Evolutionary conservation across 2,797 vertebrate genomes (phyloP), one percentile per base, ranked within the genome.

Genomic region (Tenualosa ilisha): DNA sequence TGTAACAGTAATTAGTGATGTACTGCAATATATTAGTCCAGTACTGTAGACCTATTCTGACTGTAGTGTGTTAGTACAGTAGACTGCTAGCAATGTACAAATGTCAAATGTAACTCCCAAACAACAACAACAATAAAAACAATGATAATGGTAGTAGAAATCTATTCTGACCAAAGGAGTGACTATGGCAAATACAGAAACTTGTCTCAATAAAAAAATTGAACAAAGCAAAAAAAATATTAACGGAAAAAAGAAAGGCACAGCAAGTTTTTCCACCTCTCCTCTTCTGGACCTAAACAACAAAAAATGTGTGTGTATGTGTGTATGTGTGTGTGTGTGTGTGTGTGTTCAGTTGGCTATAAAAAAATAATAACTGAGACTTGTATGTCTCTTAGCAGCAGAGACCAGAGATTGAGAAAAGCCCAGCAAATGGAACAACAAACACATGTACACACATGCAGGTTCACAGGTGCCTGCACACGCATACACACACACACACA

Each of bases 301-400:
- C 68, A 40, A 75, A 40, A 7, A 75, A 37, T 40, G 26, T 65
- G 61, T 68, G 56, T 61, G 37, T 83, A 46, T 63, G 26, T 0
- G 65, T 72, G 31, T 75, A 11, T 63, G 40, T 84, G 63, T 65
- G 65, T 72, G 31, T 75, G n/a, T 63, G 40, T 84, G 63, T 65
- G 63, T 51, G 59, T 72, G 83, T 37, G 40, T 37, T 43, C 68
- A 75, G 68, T 31, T 17, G 31, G 31, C 68, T 75, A 31, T 75
- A 40, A 40, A 75, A 13, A 75, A 43, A 31, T 72, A 68, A 68
- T 68, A 11, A 43, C 68, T 15, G 68, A 37, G 68, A 40, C 31
- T 72, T 11, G 13, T 5, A 17, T 72, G 26, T 72, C 31, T 72
- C 31, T 24, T 40, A 72, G 65, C 65, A 72, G 65, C 65, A 40